These are phyloP conservation scores for Rhinophrynus dorsalis DNA, from an alignment of 2,797 vertebrate genomes.

Conservation along the genomic window DNA sequence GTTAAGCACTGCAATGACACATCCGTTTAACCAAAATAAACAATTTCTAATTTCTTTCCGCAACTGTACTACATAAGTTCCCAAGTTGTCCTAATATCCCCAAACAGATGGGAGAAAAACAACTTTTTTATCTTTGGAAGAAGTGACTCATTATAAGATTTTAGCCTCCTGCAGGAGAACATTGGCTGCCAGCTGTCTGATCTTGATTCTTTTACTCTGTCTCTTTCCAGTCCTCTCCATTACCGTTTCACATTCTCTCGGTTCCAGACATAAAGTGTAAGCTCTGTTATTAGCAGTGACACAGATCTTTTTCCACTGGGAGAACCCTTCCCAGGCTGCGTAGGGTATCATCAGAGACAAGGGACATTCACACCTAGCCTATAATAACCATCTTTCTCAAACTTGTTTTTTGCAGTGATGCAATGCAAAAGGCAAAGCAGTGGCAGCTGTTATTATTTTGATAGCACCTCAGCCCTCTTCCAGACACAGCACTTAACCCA, in stretches of 20 bases:
- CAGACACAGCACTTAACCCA: constrained; percentile 3
- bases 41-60: background rate
- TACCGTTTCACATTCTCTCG: background rate
- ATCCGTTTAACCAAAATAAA: background rate
- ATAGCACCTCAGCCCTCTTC: background rate
- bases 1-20: background rate
- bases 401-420: background rate
- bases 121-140: background rate
- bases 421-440: background rate
- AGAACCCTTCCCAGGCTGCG: background rate
- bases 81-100: background rate
- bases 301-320: constrained; percentile 13
- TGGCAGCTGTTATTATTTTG: constrained; percentile 35
- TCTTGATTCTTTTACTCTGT: background rate
- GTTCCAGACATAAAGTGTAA: background rate
- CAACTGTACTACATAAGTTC: background rate
- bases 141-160: background rate
- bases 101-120: background rate
- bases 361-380: constrained; percentile 15
- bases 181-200: background rate
- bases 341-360: constrained; percentile 18
- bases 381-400: constrained; percentile 26
- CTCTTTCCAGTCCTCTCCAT: background rate
- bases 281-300: constrained; percentile 36
- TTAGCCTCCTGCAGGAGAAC: constrained; percentile 5